phyloP scores from a whole-genome alignment of 92 coral and sea anemone genomes.

The Chrysogorgia sp. region DNA sequence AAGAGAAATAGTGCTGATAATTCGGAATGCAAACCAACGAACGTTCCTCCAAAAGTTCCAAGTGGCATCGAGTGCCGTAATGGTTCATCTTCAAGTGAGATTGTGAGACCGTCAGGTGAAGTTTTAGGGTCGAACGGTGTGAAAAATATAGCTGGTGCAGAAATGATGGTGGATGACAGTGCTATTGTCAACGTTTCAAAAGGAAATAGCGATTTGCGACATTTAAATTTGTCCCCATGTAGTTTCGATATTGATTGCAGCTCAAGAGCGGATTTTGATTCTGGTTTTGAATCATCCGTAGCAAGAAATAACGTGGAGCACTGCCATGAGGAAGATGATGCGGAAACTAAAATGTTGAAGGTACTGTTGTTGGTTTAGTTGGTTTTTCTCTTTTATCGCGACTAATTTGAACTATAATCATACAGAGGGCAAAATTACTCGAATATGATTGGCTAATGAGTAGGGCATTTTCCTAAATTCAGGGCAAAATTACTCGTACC shows the following conservation, averaged over 20 bases:
- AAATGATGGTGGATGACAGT: conserved; percentile 19
- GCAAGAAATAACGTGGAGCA: neutral
- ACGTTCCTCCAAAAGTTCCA: neutral
- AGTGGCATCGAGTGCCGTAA: neutral
- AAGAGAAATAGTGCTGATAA: neutral
- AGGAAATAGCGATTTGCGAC: neutral
- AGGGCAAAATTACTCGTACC: no score
- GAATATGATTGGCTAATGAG: no score
- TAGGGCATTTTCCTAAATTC: no score
- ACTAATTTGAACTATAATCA: no score
- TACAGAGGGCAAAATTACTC: no score
- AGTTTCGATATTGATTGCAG: neutral
- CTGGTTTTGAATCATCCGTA: conserved; percentile 1
- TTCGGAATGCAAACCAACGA: neutral
- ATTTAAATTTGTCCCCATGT: neutral
- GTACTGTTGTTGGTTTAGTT: neutral
- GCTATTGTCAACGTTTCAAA: conserved; percentile 11
- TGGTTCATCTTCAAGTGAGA: neutral
- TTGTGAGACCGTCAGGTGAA: neutral
- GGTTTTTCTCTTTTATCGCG: neutral
- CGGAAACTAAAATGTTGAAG: conserved; percentile 15
- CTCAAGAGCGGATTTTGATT: neutral
- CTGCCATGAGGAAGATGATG: neutral
- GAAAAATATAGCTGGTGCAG: neutral
- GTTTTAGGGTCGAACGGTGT: no score